Conservation (phyloP, 1,140 invertebrate genomes). For the Frieseomelitta varia region DNA sequence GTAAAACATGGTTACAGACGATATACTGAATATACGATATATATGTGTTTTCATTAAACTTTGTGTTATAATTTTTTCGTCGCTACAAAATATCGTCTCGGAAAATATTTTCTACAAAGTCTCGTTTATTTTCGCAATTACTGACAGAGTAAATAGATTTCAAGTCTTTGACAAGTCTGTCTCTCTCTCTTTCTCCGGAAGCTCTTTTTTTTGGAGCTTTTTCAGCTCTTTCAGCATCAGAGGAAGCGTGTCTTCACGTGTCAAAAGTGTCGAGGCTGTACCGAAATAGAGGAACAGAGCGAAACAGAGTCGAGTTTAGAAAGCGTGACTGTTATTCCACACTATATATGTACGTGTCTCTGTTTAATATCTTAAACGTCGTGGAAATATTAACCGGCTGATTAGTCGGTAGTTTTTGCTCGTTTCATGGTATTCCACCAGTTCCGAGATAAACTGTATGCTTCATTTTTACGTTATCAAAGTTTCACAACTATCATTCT, state of each 20-base stretch:
- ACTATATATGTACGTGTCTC: slow-evolving; percentile 10
- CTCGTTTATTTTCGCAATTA: background rate
- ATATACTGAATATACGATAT: too few relatives aligned
- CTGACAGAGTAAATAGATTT: background rate
- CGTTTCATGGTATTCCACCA: background rate
- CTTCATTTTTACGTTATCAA: background rate
- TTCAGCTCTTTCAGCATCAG: background rate
- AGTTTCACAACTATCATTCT: background rate
- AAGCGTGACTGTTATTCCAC: slow-evolving; percentile 67
- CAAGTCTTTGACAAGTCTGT: background rate
- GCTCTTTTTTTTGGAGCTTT: background rate
- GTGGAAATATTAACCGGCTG: slow-evolving; percentile 26
- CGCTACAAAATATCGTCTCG: too few relatives aligned
- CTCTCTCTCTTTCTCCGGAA: background rate
- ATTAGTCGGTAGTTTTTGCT: slow-evolving; percentile 31
- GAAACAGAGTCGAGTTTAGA: slow-evolving; percentile 59
- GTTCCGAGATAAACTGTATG: background rate
- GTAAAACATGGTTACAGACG: too few relatives aligned
- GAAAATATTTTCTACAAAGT: too few relatives aligned
- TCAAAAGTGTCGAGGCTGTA: slow-evolving; percentile 15
- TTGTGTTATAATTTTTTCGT: too few relatives aligned
- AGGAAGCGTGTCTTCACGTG: slow-evolving; percentile 2
- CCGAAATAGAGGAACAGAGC: slow-evolving; percentile 35
- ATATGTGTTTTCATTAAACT: too few relatives aligned
- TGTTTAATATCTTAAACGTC: slow-evolving; percentile 19